phyloP scores from a whole-genome alignment of 2,797 vertebrate species.

The Ctenosaura bakeri region DNA sequence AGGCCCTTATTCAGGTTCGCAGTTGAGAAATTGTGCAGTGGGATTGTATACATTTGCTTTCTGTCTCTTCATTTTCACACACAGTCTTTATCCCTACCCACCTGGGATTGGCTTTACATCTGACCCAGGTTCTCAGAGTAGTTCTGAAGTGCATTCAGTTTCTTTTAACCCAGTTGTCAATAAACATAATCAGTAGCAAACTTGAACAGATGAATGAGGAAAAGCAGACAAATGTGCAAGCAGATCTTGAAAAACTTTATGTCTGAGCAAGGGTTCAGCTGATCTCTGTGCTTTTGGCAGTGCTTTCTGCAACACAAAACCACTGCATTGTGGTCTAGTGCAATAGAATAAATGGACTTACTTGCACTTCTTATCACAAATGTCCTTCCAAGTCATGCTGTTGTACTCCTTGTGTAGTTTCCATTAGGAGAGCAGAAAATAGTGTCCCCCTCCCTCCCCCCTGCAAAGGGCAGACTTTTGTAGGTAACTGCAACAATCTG shows the following conservation, averaged over 20 bases:
- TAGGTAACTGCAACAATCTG: background rate
- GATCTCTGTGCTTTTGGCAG: background rate
- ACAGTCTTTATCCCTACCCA: background rate
- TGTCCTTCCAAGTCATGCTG: background rate
- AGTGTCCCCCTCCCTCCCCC: background rate
- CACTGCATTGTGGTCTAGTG: too few species aligned
- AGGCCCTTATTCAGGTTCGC: background rate
- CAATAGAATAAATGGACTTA: too few species aligned
- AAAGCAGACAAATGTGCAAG: background rate
- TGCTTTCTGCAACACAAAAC: background rate
- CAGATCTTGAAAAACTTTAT: background rate
- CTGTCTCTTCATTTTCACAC: background rate
- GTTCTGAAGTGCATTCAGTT: background rate
- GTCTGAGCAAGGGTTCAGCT: background rate
- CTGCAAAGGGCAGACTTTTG: background rate
- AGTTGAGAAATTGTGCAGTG: background rate
- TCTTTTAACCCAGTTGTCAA: slow-evolving; percentile 2
- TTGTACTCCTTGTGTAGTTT: background rate
- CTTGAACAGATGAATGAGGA: background rate
- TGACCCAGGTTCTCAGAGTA: background rate
- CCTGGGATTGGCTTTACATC: background rate
- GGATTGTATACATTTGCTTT: background rate
- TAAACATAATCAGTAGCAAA: background rate
- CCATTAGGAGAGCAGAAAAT: background rate
- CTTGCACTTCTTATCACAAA: background rate